Base-by-base conservation (phyloP, 1,140 invertebrate species). In the Papilio aristodemus region DNA sequence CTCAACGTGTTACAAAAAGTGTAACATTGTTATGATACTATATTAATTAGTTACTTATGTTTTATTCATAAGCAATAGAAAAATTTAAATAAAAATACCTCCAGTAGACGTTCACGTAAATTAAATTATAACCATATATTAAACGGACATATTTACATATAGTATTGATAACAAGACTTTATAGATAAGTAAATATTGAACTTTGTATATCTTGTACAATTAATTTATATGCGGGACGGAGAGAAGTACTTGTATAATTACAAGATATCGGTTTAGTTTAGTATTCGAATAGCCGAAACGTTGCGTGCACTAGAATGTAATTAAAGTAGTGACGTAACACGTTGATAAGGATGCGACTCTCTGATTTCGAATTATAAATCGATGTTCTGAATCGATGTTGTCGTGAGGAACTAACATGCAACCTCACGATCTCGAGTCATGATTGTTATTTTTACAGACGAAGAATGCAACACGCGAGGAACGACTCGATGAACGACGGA, bases 311-410 rank as follows among this genome's bases (percentile, higher is more conserved):
- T 41, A 63, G 32, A 71, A 63, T 69, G 43, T 58, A 70, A 68
- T 68, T 69, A 67, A 70, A n/a, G n/a, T n/a, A 64, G 1, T 57
- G 72, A 74, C 39, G 59, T 14, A 72, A 67, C 58, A 54, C 58
- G 32, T 27, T 66, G 43, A 66, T 74, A 72, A 59, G 74, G 74
- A 74, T 72, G 66, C 63, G 67, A 73, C n/a, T n/a, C n/a, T n/a
- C 70, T 76, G 71, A 74, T 74, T 79, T 76, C 76, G 73, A 77
- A 81, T 81, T 76, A 74, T 77, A 70, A 69, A 72, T 54, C 50
- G 67, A 46, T 74, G 67, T 73, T 73, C 74, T 71, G 70, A 32
- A 46, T 64, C 54, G 58, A 46, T 68, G 37, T 68, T 59, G 19
- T 79, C 73, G 74, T 76, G 74, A 71, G 60, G 37, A 63, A 19